Base-by-base conservation (phyloP, 2,888 invertebrate genomes). In the Torymus auratus region DNA sequence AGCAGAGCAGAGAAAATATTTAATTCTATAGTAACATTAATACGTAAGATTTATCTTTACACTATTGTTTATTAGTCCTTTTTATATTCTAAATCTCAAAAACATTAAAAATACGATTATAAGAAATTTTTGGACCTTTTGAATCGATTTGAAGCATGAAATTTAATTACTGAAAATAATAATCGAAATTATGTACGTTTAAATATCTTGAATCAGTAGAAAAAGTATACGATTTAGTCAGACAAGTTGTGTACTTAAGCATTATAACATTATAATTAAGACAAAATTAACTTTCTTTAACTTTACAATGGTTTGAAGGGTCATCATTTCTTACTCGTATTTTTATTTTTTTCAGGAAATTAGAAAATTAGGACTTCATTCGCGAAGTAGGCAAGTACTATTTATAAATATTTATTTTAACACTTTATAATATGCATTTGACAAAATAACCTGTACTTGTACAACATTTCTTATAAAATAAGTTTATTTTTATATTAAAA, bases 311-410 rank as follows among this genome's bases (percentile, higher is more conserved):
- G 52, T 20, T 65, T 65, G 10, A 50, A 0, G 13, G 58, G 61
- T 62, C 20, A 64, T 52, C 41, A 58, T 50, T 77, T 64, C 64
- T 77, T 52, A 77, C 58, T 65, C 20, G 10, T 64, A 52, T 56
- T 77, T 77, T 71, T 71, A 71, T 71, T 56, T 70, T 50, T 77
- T 77, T 56, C 70, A 77, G 77, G 20, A 20, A 20, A 77, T 71
- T 71, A 65, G 14, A 41, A 64, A 7, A 11, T 11, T 62, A n/a
- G 11, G 13, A 62, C n/a, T 53, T 64, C 13, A 56, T 53, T 23
- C 64, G 20, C 14, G 64, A 52, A 52, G 52, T 17, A 12, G 70
- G 70, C 70, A 77, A 70, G 77, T 77, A 77, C 64, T 7, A 62
- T n/a, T 52, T 65, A 23, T 65, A 7, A 20, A 61, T 62, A 41